Percentiles rank a stretch among this genome's conserved stretches.
These are phyloP conservation scores for Chiridota heheva DNA, from an alignment of 35 echinoderm and acorn worm genomes.

Conservation along the genomic window DNA sequence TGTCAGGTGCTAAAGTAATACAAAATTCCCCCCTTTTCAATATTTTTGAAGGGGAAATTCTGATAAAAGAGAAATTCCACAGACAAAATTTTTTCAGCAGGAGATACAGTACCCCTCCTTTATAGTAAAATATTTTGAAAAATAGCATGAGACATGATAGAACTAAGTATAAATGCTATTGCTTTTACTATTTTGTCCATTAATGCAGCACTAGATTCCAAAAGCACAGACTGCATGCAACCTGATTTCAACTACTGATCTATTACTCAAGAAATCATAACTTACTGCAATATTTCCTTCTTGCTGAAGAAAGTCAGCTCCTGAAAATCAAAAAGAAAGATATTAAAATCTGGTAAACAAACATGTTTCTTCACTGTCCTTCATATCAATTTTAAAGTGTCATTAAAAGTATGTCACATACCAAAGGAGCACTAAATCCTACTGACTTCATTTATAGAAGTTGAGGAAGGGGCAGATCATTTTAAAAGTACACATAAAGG, in stretches of 20 bases:
- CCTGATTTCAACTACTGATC: not conserved
- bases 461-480: not conserved
- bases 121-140: not conserved
- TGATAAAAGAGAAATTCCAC: no score
- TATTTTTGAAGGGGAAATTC: no score
- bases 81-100: no score
- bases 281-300: constrained; percentile 96
- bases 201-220: not conserved
- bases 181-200: not conserved
- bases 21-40: no score
- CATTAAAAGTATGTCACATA: not conserved
- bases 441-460: not conserved
- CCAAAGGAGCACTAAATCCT: not conserved
- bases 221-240: not conserved
- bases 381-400: not conserved
- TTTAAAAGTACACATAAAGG: not conserved
- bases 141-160: not conserved
- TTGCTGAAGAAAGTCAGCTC: constrained; percentile 94
- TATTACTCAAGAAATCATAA: not conserved
- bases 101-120: not conserved
- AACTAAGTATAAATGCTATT: not conserved
- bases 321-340: constrained; percentile 48
- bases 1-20: no score
- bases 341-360: not conserved
- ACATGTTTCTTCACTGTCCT: no score